phyloP scores from a whole-genome alignment of 2,888 invertebrate species.

The Graphium colonna region DNA sequence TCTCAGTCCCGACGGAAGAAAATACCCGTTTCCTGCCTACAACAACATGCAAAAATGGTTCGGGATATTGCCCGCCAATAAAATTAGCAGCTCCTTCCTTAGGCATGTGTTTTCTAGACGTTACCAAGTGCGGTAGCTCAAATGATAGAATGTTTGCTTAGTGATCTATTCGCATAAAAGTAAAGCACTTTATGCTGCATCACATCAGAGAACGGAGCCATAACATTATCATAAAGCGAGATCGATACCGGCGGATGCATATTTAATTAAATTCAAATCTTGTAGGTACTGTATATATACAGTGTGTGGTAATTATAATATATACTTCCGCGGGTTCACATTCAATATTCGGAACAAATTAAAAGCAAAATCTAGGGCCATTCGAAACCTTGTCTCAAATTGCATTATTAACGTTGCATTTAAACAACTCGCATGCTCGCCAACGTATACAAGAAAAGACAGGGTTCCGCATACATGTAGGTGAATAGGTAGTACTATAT shows the following conservation, averaged over 20 bases:
- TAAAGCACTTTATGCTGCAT: too few relatives aligned
- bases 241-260: too few relatives aligned
- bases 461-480: not conserved
- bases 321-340: too few relatives aligned
- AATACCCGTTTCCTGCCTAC: slow-evolving; percentile 56
- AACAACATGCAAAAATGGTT: slow-evolving; percentile 45
- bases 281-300: too few relatives aligned
- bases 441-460: not conserved
- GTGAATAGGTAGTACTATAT: slow-evolving; percentile 5
- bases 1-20: slow-evolving; percentile 43
- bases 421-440: slow-evolving; percentile 1
- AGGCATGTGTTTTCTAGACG: too few relatives aligned
- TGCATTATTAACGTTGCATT: not conserved
- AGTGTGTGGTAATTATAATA: too few relatives aligned
- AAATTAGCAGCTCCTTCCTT: slow-evolving; percentile 35
- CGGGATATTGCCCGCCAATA: slow-evolving; percentile 52
- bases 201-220: too few relatives aligned
- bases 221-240: too few relatives aligned
- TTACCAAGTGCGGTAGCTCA: too few relatives aligned
- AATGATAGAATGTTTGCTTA: too few relatives aligned
- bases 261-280: too few relatives aligned
- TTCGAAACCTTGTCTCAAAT: not conserved
- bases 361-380: not conserved
- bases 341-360: not conserved
- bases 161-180: too few relatives aligned